Conservation (phyloP, 2,797 vertebrate genomes). For the Eulemur albifrons region DNA sequence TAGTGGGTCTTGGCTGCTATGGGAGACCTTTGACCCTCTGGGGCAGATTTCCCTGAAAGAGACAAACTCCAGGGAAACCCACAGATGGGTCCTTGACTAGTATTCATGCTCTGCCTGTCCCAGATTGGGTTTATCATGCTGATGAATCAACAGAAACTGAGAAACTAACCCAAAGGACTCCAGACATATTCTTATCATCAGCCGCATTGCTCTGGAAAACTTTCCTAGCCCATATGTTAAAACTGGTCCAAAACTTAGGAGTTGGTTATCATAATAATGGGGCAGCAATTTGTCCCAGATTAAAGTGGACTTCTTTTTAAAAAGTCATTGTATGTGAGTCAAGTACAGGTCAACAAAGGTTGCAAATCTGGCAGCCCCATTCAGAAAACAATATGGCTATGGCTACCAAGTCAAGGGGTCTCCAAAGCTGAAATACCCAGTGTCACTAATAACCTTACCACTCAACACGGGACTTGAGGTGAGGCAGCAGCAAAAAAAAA, state of each 20-base stretch:
- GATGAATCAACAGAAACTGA: neutral
- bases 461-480: neutral
- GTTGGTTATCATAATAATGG: neutral
- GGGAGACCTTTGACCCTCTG: neutral
- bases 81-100: neutral
- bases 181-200: neutral
- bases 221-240: neutral
- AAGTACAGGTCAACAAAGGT: neutral
- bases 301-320: neutral
- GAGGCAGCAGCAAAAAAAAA: neutral
- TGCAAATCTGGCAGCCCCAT: neutral
- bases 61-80: neutral
- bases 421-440: neutral
- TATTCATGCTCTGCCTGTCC: neutral
- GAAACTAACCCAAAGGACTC: neutral
- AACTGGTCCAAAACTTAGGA: neutral
- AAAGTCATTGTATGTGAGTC: neutral
- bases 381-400: neutral
- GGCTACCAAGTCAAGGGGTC: neutral
- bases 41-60: neutral
- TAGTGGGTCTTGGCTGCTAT: neutral
- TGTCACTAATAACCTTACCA: neutral
- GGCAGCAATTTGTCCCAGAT: neutral
- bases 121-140: neutral
- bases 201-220: neutral